Evolutionary conservation across 30 jellyfish, hydroid and myxozoan genomes (phyloP), one percentile per base, ranked within the genome.

Genomic region (Turritopsis rubra): DNA sequence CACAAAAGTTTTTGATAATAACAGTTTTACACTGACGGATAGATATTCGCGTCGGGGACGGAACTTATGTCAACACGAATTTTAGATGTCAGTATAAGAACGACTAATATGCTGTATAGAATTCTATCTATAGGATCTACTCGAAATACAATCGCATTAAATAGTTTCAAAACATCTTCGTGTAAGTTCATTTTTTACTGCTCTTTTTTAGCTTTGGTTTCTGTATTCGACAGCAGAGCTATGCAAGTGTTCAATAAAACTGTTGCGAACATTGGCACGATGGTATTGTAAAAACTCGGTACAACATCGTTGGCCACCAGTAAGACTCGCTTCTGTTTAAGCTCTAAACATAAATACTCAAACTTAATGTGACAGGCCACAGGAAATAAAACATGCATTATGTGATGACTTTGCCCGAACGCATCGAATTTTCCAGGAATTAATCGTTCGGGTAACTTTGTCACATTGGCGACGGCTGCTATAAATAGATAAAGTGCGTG

Each of bases 341-440:
- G 5, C 13, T 41, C 60, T 41, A 41, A 41, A 41, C 60, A 41
- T 41, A 41, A 41, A 13, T 41, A 41, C 29, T 93, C 96, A 52
- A 93, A 93, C 86, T 88, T 95, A 53, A 85, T 73, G 22, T 88
- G 84, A 25, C 95, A 90, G 26, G 96, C 99, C 54, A 88, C 74
- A 24, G 96, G 90, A 24, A 94, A 86, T 83, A 93, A 93, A 24
- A 88, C 79, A 52, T 93, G 99, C 79, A 93, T 87, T 41, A 87
- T 88, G 60, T 93, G 95, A 66, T 93, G 99, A 86, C 99, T 93
- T 60, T 85, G 94, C 20, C 99, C 99, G 31, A 93, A 54, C 31
- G 81, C 27, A 72, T 93, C 99, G 81, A 93, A 93, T 78, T 83
- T 86, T 0, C 99, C 99, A 16, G 96, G 99, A 82, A 85, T 83